Base-by-base conservation (phyloP, 2,888 invertebrate genomes). In the Melieria picta region DNA sequence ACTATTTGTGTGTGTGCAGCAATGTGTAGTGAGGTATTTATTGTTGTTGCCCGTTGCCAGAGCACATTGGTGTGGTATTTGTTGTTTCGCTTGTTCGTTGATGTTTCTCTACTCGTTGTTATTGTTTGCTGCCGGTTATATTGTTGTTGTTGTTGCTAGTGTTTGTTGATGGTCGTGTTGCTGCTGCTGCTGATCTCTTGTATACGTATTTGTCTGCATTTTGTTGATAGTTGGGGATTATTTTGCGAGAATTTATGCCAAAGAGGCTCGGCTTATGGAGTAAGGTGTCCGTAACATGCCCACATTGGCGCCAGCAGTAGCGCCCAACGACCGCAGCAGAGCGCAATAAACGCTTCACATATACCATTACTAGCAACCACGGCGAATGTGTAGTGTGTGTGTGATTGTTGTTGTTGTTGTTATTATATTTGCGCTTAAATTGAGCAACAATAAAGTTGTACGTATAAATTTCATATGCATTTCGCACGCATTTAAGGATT, bases 211-310 rank as follows among this genome's bases (percentile, higher is more conserved):
- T 80, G 79, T 80, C 76, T 79, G 77, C 74, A 79, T 78, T 79
- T 78, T 81, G 81, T 81, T 81, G 81, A 82, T 80, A 79, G 78
- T 81, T 82, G 75, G 76, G 80, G 80, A 82, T 81, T 82, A 82
- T 81, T 79, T 80, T 80, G 79, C 77, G 80, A 75, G 77, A 80
- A 81, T 81, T 81, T 81, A 81, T 79, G 79, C 76, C 77, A 76
- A 79, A 76, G 78, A 80, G 77, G 76, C 77, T 77, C 70, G 67
- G 74, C 75, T 74, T 77, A 67, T 30, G 63, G 30, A 30, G 30
- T 69, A 46, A 13, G 63, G 58, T 52, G 68, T 50, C 65, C 52
- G 6, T 45, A 30, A 30, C 30, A 30, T 30, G 30, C 30, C 30
- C 30, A 30, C 30, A 30, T 30, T 2, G 30, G 30, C 30, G 30